Evolutionary conservation across 92 coral and sea anemone genomes (phyloP).

Genomic region (Bergia puertoricense): DNA sequence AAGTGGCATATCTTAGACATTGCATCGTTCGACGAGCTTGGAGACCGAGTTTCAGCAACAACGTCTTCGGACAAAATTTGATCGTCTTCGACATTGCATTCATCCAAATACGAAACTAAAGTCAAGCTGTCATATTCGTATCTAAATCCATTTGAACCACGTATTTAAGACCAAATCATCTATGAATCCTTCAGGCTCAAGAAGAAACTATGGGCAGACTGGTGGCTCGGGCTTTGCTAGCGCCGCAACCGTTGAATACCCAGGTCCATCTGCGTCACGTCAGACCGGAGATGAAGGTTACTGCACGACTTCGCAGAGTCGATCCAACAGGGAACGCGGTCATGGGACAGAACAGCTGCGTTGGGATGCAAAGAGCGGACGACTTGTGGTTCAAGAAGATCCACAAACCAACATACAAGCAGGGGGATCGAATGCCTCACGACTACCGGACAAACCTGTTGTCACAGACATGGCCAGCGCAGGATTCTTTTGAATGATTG

Average conservation of each 20-base stretch:
- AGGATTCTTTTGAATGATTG: slow-evolving; percentile 6
- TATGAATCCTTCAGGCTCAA: neutral
- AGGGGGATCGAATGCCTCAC: neutral
- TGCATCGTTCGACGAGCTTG: no score
- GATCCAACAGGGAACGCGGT: neutral
- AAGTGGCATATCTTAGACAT: no score
- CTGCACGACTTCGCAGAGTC: neutral
- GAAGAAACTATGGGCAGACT: neutral
- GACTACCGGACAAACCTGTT: slow-evolving; percentile 34
- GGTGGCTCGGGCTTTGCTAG: neutral
- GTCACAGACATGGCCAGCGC: slow-evolving; percentile 42
- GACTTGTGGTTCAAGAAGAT: slow-evolving; percentile 39
- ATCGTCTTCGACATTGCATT: no score
- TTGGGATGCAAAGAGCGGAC: slow-evolving; percentile 39
- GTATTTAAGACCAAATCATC: neutral
- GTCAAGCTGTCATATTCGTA: no score
- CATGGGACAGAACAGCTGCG: slow-evolving; percentile 31
- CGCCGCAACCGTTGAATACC: neutral
- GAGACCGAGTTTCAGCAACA: no score
- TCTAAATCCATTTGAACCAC: neutral
- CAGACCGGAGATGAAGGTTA: neutral
- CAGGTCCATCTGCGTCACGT: neutral
- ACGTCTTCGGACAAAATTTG: no score
- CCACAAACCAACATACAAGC: neutral
- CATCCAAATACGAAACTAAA: no score